Evolutionary conservation across 1,140 invertebrate genomes (phyloP), one percentile per base, ranked within the genome.

Genomic region (Aphaenogaster floridana): DNA sequence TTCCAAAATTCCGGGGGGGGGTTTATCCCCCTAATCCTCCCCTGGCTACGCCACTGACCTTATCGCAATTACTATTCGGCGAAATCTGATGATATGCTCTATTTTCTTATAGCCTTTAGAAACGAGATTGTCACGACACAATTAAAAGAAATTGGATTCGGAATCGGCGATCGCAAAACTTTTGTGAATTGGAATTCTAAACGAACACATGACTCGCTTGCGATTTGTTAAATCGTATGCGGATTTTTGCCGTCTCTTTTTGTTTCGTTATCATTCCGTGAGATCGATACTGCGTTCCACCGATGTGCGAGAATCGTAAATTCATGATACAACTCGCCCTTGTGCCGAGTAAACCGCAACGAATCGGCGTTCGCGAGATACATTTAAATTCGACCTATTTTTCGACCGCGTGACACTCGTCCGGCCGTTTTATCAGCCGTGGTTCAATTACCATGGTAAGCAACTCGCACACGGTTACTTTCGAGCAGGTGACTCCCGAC

Each of bases 401-500:
- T 45, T 7, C 17, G 52, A 6, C 34, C 52, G 59, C 83, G 72
- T 42, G 81, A 78, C 63, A 48, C 81, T 61, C 64, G 63, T 45
- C 17, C 39, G 69, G 6, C 15, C 15, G 28, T 71, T 86, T 89
- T 88, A 88, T 89, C 81, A 69, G 34, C 21, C 57, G 64, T 57
- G 72, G 74, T 80, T 89, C 88, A 71, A 86, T 87, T 77, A 59
- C 57, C 59, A 50, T 81, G 85, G 36, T 59, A 66, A 78, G 84
- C 54, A 42, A 74, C 59, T 86, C 28, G 34, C 64, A 64, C 39
- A 11, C 39, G 78, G 45, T 74, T 74, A 77, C 42, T 36, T 54
- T 57, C 21, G 64, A 87, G 85, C 89, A 90, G 89, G 89, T 90
- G 89, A 63, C 21, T 54, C 54, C 57, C 52, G 57, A 28, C 36